A percentile compares a stretch with the other conserved stretches of the same genome.
phyloP scores from a whole-genome alignment of 2,113 vertebrate genomes.

The Tinamus guttatus region DNA sequence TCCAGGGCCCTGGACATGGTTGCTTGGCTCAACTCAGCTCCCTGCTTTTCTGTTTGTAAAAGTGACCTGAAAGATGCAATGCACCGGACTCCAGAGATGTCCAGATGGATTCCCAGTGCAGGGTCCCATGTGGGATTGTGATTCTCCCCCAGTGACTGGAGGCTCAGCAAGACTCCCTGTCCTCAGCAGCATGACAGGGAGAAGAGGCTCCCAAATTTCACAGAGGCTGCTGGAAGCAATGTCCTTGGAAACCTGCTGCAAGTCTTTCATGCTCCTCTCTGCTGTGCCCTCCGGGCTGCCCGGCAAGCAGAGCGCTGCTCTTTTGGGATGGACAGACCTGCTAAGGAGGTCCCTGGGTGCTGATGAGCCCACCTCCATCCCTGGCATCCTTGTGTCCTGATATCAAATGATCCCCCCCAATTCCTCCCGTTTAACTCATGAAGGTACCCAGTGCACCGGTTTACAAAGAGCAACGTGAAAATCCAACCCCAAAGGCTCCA shows the following conservation, averaged over 20 bases:
- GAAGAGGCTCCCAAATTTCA: neutral
- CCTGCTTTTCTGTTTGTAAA: neutral
- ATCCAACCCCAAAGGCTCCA: neutral
- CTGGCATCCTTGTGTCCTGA: neutral
- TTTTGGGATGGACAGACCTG: neutral
- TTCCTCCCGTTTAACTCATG: neutral
- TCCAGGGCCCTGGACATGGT: accelerated
- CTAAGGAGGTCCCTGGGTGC: neutral
- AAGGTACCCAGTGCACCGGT: neutral
- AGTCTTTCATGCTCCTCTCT: neutral
- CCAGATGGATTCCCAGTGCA: accelerated
- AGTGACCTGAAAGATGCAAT: neutral
- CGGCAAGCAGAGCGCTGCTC: neutral
- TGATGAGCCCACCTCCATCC: neutral
- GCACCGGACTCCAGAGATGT: neutral
- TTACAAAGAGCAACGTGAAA: neutral
- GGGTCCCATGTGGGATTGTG: neutral
- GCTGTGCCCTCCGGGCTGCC: accelerated
- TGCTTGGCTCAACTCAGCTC: neutral
- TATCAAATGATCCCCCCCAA: neutral
- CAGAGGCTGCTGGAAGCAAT: neutral
- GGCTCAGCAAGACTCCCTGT: neutral
- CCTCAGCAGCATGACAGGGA: neutral
- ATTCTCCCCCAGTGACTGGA: neutral
- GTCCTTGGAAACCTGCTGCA: accelerated